Evolutionary conservation across 2,888 invertebrate species (phyloP).

Genomic region (Cryptocephalus primarius): DNA sequence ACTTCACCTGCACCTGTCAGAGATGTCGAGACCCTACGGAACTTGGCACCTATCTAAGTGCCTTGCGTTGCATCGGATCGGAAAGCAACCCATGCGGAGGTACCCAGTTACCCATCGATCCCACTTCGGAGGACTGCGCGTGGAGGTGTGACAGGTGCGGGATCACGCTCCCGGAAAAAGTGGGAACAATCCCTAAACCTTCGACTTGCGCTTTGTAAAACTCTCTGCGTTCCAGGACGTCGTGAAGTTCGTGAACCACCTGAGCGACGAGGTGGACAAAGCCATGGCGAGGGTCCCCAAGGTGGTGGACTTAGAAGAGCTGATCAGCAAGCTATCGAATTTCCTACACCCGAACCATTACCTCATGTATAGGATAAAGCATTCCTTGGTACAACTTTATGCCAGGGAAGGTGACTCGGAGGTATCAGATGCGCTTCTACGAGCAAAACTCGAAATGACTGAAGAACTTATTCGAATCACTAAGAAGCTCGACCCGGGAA

Average conservation of each 20-base stretch:
- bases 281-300: constrained; percentile 45
- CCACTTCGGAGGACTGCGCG: constrained; percentile 37
- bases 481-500: constrained; percentile 54
- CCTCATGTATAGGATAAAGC: constrained; percentile 56
- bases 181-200: too few relatives aligned
- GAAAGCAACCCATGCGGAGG: constrained; percentile 51
- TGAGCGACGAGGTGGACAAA: constrained; percentile 61
- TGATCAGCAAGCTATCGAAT: constrained; percentile 50
- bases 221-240: constrained; percentile 40
- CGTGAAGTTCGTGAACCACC: constrained; percentile 50
- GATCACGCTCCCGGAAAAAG: constrained; percentile 48
- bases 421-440: constrained; percentile 44
- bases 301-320: constrained; percentile 47
- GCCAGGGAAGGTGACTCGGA: constrained; percentile 54
- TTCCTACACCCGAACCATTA: constrained; percentile 57
- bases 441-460: constrained; percentile 54
- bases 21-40: constrained; percentile 63
- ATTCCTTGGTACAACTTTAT: constrained; percentile 58
- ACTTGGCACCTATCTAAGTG: constrained; percentile 45
- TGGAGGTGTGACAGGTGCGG: constrained; percentile 60
- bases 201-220: too few relatives aligned
- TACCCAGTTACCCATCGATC: constrained; percentile 53
- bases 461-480: constrained; percentile 49
- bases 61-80: constrained; percentile 51
- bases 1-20: constrained; percentile 56